Conservation (phyloP, 1,140 invertebrate genomes). For the Drosophila gunungcola region DNA sequence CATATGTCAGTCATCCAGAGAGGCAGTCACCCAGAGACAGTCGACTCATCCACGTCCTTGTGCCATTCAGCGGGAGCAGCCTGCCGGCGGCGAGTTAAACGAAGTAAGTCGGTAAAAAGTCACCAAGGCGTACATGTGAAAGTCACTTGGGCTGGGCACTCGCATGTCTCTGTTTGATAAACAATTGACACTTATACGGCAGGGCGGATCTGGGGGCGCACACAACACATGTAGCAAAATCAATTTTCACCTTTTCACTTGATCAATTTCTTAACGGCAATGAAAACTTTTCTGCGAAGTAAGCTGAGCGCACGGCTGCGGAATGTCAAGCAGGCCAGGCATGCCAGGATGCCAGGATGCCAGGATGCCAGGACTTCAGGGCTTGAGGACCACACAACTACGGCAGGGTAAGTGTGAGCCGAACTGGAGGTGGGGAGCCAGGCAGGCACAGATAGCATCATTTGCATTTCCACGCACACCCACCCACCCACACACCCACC, state of each 20-base stretch:
- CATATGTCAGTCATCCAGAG: slow-evolving; percentile 55
- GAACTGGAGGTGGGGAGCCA: not conserved
- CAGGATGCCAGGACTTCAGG: not conserved
- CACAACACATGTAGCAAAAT: slow-evolving; percentile 76
- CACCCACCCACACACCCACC: slow-evolving; percentile 11
- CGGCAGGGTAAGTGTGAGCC: not conserved
- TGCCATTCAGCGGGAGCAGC: slow-evolving; percentile 1
- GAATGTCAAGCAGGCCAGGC: slow-evolving; percentile 65
- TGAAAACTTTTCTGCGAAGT: slow-evolving; percentile 73
- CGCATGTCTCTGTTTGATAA: slow-evolving; percentile 67
- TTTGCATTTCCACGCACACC: slow-evolving; percentile 66
- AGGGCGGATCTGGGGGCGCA: slow-evolving; percentile 4
- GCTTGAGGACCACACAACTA: not conserved
- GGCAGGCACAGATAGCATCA: slow-evolving; percentile 75
- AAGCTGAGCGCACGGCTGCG: slow-evolving; percentile 55
- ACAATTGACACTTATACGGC: slow-evolving; percentile 69
- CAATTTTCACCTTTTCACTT: slow-evolving; percentile 83
- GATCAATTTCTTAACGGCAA: slow-evolving; percentile 82
- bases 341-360: not conserved
- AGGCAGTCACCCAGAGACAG: slow-evolving; percentile 26
- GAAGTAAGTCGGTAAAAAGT: slow-evolving; percentile 73
- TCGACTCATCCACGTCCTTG: slow-evolving; percentile 12
- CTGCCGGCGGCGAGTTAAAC: slow-evolving; percentile 55
- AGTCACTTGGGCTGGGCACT: slow-evolving; percentile 37
- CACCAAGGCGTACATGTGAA: slow-evolving; percentile 55